A percentile compares a stretch with the other conserved stretches of the same genome.
These are phyloP conservation scores for Amiota communis DNA, from an alignment of 2,888 invertebrate species.

Conservation along the genomic window DNA sequence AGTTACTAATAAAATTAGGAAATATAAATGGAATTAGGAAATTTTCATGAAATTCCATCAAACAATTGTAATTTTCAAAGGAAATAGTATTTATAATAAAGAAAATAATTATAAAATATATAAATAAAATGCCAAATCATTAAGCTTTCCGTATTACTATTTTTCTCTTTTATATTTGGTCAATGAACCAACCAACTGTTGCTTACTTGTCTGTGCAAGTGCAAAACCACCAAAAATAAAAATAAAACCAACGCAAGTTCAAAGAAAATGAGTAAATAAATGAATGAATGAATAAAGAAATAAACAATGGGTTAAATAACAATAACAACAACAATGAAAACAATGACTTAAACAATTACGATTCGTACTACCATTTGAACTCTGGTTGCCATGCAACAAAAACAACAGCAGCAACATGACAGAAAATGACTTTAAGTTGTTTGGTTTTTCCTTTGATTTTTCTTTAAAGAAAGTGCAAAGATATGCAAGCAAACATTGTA, in stretches of 20 bases:
- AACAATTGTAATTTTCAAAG: conserved; percentile 1
- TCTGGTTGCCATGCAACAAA: neutral
- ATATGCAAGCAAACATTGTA: neutral
- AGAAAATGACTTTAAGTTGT: neutral
- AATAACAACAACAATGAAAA: conserved; percentile 5
- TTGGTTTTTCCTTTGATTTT: neutral
- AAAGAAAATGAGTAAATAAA: conserved; percentile 48
- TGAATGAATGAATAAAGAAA: conserved; percentile 60
- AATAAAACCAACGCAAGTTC: no score
- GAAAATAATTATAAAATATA: no score
- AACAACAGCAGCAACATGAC: neutral
- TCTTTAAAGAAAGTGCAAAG: conserved; percentile 12
- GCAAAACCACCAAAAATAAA: conserved; percentile 32
- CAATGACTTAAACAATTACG: conserved; percentile 16
- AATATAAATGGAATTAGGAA: no score
- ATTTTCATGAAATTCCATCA: neutral
- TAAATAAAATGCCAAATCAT: neutral
- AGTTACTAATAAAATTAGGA: no score
- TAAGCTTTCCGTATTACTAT: conserved; percentile 43
- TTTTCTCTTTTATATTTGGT: conserved; percentile 43
- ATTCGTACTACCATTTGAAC: conserved; percentile 4
- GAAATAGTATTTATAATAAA: neutral
- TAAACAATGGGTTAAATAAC: conserved; percentile 16
- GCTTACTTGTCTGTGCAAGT: conserved; percentile 36
- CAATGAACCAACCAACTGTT: conserved; percentile 51